phyloP scores from a whole-genome alignment of 2,888 invertebrate genomes.

The Eurytoma californica region DNA sequence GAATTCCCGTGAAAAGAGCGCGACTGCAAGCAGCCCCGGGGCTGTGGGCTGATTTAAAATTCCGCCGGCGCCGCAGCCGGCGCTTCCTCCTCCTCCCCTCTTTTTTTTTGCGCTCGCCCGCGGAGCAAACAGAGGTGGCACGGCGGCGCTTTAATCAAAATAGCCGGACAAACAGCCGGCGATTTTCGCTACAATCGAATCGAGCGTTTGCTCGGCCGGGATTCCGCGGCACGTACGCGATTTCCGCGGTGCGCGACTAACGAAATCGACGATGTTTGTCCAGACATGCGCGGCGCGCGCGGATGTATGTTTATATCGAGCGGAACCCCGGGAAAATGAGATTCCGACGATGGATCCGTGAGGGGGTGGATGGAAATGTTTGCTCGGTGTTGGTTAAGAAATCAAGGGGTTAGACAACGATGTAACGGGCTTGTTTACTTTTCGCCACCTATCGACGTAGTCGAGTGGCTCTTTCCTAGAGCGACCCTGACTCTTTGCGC shows the following conservation, averaged over 20 bases:
- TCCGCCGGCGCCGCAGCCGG: conserved; percentile 17
- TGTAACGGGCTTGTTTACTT: no score
- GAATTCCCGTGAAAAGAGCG: no score
- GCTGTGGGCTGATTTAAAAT: conserved; percentile 49
- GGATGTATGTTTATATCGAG: conserved; percentile 18
- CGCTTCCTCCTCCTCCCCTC: not conserved
- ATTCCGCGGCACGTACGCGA: conserved; percentile 49
- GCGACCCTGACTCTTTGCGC: no score
- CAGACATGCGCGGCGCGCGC: not conserved
- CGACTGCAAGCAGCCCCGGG: conserved; percentile 22
- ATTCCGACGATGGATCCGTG: conserved; percentile 23
- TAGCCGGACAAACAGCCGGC: not conserved
- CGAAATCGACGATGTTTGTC: conserved; percentile 5
- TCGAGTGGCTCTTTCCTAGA: no score
- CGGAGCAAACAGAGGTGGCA: not conserved
- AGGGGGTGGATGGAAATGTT: no score
- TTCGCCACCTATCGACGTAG: no score
- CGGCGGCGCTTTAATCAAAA: conserved; percentile 36
- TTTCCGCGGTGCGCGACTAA: conserved; percentile 27
- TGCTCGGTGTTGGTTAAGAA: no score
- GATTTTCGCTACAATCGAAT: conserved; percentile 21
- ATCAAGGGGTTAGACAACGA: no score
- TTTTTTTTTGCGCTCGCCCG: not conserved
- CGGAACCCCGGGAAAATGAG: conserved; percentile 12
- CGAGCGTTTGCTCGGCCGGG: conserved; percentile 16